Evolutionary conservation across 2,797 vertebrate species (phyloP).

Genomic region (Staurois parvus): DNA sequence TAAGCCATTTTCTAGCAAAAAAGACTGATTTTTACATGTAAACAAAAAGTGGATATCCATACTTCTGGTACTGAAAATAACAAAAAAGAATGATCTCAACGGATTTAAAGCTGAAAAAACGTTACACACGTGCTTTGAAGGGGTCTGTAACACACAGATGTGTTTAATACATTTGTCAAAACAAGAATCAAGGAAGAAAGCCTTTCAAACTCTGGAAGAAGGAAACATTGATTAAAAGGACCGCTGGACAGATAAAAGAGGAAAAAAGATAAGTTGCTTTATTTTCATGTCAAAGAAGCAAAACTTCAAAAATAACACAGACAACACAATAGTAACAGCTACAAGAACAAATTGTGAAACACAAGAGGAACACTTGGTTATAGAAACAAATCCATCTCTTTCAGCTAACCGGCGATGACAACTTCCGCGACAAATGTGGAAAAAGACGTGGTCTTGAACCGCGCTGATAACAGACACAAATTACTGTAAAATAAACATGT

Average conservation of each 20-base stretch:
- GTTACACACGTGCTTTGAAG: neutral
- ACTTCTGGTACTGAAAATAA: neutral
- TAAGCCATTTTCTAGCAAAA: no score
- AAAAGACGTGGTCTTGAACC: neutral
- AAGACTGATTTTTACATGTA: no score
- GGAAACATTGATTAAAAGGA: slow-evolving; percentile 42
- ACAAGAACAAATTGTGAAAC: neutral
- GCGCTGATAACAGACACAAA: slow-evolving; percentile 1
- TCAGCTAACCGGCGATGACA: neutral
- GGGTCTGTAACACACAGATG: slow-evolving; percentile 25
- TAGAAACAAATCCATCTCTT: slow-evolving; percentile 11
- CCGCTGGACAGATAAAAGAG: slow-evolving; percentile 27
- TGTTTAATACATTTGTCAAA: slow-evolving; percentile 37
- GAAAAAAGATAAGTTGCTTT: slow-evolving; percentile 24
- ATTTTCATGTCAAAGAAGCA: slow-evolving; percentile 35
- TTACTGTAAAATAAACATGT: slow-evolving; percentile 21
- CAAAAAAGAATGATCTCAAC: neutral
- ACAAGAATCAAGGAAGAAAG: slow-evolving; percentile 36
- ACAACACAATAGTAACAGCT: slow-evolving; percentile 16
- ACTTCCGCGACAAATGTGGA: slow-evolving; percentile 16
- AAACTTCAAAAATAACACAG: slow-evolving; percentile 37
- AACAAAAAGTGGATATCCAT: no score
- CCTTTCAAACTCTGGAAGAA: slow-evolving; percentile 7
- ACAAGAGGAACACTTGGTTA: neutral
- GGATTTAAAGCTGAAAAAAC: neutral